These are phyloP conservation scores for Semnopithecus entellus DNA, from an alignment of 2,113 vertebrate species.

Conservation along the genomic window DNA sequence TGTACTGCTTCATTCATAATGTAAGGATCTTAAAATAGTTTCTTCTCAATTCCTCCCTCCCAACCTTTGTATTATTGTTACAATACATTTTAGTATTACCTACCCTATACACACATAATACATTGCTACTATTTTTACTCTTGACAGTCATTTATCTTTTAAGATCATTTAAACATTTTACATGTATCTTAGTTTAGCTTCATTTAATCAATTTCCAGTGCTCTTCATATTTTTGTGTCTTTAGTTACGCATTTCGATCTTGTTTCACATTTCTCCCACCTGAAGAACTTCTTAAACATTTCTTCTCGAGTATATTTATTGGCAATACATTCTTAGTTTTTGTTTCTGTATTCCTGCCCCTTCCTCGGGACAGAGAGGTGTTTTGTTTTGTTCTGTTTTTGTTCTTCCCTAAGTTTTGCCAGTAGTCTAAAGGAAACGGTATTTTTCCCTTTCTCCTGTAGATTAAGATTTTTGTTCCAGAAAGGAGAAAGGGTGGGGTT, in stretches of 20 bases:
- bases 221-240: not conserved
- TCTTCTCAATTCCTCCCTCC: not conserved
- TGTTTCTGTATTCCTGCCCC: not conserved
- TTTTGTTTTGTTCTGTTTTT: not conserved
- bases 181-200: not conserved
- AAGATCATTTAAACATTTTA: not conserved
- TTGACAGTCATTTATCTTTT: not conserved
- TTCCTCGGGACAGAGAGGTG: not conserved
- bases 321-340: not conserved
- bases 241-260: not conserved
- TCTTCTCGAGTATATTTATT: not conserved
- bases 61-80: not conserved
- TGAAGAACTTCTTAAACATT: not conserved
- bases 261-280: not conserved
- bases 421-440: not conserved
- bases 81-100: not conserved
- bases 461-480: not conserved
- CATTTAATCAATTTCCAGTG: not conserved
- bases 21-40: not conserved
- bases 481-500: not conserved
- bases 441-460: not conserved
- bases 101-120: not conserved
- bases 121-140: not conserved
- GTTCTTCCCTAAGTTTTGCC: not conserved
- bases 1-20: not conserved